Percentiles rank a stretch among this genome's conserved stretches.
phyloP scores from a whole-genome alignment of 2,797 vertebrate genomes.

The Hypotaenidia okinawae region DNA sequence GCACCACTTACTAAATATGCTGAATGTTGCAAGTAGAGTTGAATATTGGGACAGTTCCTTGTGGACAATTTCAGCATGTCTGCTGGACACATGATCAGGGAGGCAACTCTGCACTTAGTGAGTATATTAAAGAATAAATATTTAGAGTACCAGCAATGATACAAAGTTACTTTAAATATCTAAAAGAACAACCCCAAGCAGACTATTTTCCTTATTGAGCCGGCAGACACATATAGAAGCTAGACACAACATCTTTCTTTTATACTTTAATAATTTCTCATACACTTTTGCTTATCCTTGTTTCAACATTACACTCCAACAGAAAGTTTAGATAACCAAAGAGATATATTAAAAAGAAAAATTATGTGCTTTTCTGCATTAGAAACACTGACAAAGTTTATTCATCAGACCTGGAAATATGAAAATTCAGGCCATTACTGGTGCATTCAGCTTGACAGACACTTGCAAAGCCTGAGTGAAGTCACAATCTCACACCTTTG shows the following conservation, averaged over 20 bases:
- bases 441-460: background rate
- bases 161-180: background rate
- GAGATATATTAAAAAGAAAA: accelerated
- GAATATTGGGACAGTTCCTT: background rate
- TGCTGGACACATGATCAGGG: background rate
- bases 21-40: accelerated
- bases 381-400: background rate
- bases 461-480: background rate
- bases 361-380: background rate
- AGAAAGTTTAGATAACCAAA: background rate
- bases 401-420: background rate
- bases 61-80: background rate
- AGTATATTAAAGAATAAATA: background rate
- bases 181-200: background rate
- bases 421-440: background rate
- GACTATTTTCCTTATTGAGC: background rate
- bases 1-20: background rate
- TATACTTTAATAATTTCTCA: background rate
- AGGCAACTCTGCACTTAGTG: background rate
- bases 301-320: background rate
- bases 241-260: background rate
- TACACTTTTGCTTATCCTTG: background rate
- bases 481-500: background rate
- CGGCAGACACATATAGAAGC: accelerated
- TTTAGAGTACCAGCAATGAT: background rate